phyloP scores from a whole-genome alignment of 2,113 vertebrate species.

The Heterotilapia buettikoferi region DNA sequence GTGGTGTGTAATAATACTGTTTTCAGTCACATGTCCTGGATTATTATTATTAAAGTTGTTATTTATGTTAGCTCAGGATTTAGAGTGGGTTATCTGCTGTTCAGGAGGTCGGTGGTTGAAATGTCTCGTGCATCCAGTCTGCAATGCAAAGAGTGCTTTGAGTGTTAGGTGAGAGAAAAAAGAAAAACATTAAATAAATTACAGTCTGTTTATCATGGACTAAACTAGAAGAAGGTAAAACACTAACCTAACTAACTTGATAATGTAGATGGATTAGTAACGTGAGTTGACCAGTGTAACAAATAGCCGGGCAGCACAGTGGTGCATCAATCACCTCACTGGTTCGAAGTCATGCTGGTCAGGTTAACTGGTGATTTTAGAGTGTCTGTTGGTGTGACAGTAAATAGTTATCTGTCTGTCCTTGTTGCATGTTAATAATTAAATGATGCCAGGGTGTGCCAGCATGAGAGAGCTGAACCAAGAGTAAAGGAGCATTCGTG shows the following conservation, averaged over 20 bases:
- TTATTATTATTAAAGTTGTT: not conserved
- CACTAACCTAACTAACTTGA: not conserved
- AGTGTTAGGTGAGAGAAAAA: not conserved
- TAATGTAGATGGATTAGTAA: not conserved
- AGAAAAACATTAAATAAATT: not conserved
- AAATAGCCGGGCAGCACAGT: not conserved
- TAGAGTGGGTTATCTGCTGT: not conserved
- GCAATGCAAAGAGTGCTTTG: not conserved
- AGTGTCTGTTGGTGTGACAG: accelerated
- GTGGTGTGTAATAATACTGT: not conserved
- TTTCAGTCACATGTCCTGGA: not conserved
- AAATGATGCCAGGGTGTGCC: not conserved
- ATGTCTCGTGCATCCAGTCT: accelerated
- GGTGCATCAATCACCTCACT: not conserved
- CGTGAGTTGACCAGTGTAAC: not conserved
- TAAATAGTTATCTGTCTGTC: accelerated
- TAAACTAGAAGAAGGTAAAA: not conserved
- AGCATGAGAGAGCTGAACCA: not conserved
- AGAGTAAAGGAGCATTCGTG: not conserved
- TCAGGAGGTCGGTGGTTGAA: accelerated
- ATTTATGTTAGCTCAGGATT: not conserved
- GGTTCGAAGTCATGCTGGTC: not conserved
- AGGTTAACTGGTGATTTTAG: not conserved
- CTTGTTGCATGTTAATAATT: not conserved
- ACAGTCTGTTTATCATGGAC: not conserved